Evolutionary conservation across 2,888 invertebrate genomes (phyloP).

Genomic region (Lepidocyrtinus sp.): DNA sequence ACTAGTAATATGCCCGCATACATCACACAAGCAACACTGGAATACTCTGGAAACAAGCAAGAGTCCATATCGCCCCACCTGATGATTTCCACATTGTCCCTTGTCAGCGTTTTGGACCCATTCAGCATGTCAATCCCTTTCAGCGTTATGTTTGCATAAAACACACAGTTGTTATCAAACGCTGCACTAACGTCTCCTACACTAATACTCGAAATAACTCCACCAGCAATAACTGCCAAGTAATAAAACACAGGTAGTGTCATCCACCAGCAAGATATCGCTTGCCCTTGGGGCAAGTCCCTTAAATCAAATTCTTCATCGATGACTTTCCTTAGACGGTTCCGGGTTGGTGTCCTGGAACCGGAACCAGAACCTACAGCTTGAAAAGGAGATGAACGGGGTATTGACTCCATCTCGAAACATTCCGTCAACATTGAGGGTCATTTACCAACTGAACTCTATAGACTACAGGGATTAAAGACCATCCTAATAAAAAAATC

Average conservation of each 20-base stretch:
- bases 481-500: too few relatives aligned
- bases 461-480: too few relatives aligned
- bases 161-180: constrained; percentile 41
- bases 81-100: constrained; percentile 23
- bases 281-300: constrained; percentile 28
- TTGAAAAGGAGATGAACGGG: constrained; percentile 20
- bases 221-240: constrained; percentile 41
- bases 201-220: constrained; percentile 38
- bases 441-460: too few relatives aligned
- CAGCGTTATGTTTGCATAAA: constrained; percentile 37
- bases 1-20: constrained; percentile 46
- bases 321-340: constrained; percentile 33
- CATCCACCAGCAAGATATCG: constrained; percentile 51
- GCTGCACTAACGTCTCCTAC: constrained; percentile 44
- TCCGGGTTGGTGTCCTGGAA: too few relatives aligned
- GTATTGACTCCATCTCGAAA: constrained; percentile 46
- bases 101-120: not conserved
- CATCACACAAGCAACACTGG: constrained; percentile 49
- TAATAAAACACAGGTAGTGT: constrained; percentile 44
- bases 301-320: constrained; percentile 31
- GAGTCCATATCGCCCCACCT: constrained; percentile 32
- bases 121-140: constrained; percentile 36
- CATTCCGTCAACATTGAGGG: constrained; percentile 35
- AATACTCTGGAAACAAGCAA: constrained; percentile 42
- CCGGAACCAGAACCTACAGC: not conserved